phyloP scores from a whole-genome alignment of 2,888 invertebrate genomes.

The Clistopyga incitator region DNA sequence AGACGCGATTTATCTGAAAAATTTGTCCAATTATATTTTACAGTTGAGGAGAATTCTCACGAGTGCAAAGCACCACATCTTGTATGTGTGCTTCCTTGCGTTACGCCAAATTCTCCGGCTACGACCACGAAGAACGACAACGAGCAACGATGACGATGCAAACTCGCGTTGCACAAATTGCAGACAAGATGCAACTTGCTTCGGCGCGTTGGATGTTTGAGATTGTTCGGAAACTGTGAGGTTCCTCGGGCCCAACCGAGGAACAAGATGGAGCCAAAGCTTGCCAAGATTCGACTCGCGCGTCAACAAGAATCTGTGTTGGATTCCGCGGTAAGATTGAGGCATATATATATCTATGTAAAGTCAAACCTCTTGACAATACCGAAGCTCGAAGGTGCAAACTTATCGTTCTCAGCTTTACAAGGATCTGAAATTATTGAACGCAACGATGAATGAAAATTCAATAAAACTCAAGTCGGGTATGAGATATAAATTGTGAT shows the following conservation, averaged over 20 bases:
- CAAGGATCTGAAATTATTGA: too few relatives aligned
- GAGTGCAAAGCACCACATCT: neutral
- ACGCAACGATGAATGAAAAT: too few relatives aligned
- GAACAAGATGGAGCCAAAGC: conserved; percentile 31
- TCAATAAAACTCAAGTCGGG: too few relatives aligned
- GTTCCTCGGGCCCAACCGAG: conserved; percentile 13
- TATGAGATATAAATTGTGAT: neutral
- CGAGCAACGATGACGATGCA: conserved; percentile 39
- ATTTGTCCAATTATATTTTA: too few relatives aligned
- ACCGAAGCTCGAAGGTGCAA: neutral
- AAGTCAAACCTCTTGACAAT: conserved; percentile 18
- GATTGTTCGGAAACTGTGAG: conserved; percentile 64
- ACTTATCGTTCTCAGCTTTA: neutral
- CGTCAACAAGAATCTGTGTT: conserved; percentile 61
- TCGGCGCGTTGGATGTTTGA: conserved; percentile 54
- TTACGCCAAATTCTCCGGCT: conserved; percentile 46
- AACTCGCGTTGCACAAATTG: conserved; percentile 56
- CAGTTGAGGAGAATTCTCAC: neutral
- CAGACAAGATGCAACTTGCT: conserved; percentile 41
- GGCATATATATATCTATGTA: conserved; percentile 20
- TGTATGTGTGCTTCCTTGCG: neutral
- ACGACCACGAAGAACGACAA: conserved; percentile 25
- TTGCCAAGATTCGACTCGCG: conserved; percentile 58
- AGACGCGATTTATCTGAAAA: too few relatives aligned
- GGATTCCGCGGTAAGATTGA: conserved; percentile 54